Conservation (phyloP, 2,797 vertebrate genomes). For the Avahi laniger region DNA sequence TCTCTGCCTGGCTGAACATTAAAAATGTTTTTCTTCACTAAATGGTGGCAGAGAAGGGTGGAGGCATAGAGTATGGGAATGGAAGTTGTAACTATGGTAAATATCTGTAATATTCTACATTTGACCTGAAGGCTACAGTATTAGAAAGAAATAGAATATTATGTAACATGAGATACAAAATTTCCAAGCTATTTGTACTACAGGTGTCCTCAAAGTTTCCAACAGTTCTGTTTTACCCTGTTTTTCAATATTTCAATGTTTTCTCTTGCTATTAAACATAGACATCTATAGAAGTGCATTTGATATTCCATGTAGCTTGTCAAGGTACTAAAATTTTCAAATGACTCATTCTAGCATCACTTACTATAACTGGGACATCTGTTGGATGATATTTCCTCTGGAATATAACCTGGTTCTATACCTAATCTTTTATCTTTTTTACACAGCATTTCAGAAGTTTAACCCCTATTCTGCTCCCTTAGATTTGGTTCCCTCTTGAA, state of each 20-base stretch:
- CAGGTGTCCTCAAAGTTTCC: not conserved
- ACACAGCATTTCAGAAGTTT: not conserved
- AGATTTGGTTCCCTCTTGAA: not conserved
- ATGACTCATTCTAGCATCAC: not conserved
- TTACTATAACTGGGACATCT: not conserved
- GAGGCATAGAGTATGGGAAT: accelerated
- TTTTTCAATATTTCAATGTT: not conserved
- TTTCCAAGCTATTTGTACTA: not conserved
- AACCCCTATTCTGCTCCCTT: not conserved
- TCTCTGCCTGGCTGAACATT: not conserved
- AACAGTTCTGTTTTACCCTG: not conserved
- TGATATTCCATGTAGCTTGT: not conserved
- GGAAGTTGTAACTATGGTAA: not conserved
- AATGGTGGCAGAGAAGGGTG: not conserved
- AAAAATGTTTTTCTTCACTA: not conserved
- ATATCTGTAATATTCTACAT: not conserved
- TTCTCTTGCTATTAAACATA: not conserved
- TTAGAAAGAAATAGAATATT: not conserved
- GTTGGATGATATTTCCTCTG: not conserved
- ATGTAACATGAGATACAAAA: not conserved
- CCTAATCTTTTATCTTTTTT: not conserved
- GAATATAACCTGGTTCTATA: not conserved
- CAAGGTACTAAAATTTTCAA: not conserved
- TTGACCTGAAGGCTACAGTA: not conserved
- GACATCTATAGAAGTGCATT: not conserved